Evolutionary conservation across 2,113 vertebrate genomes (phyloP), one percentile per base, ranked within the genome.

Genomic region (Lepus timidus): DNA sequence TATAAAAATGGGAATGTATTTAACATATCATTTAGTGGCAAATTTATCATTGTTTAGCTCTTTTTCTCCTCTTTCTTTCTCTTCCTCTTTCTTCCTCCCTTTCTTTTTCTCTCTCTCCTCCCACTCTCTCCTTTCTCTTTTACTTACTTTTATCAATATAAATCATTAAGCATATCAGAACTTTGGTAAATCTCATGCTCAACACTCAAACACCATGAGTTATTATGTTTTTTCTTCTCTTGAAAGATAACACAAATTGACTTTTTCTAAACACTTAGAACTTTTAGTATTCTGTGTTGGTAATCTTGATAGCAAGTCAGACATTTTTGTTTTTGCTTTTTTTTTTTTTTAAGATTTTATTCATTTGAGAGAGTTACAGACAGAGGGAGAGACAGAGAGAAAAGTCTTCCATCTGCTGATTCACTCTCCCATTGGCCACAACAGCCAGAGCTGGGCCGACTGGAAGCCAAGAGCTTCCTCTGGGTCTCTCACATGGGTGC

Each of bases 221-320:
- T 44, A 52, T 87, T 82, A 62, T 70, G 22, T 44, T 91, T 75
- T 84, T 44, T 79, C 22, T 85, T 75, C 4, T 44, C 44, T 71
- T 68, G 25, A 80, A 95, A 68, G 27, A 71, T 61, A 78, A 85
- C 7, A 85, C 17, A 80, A 55, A 10, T 64, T 89, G 58, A 33
- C 12, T 22, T 92, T 95, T 79, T 31, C 20, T 93, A 65, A 93
- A 93, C 3, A 91, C 75, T 33, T 33, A 70, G 23, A 84, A 17
- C 31, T 75, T 92, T 93, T 84, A 88, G 17, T 61, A 19, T 76
- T 88, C 23, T 52, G 9, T 87, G 10, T 74, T 84, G 2, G 49
- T 61, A 22, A 36, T 86, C 29, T 94, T 85, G 16, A 90, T 27
- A 92, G 4, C 20, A 92, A 86, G n/a, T 64, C 16, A 82, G 9